Percentiles rank a stretch among this genome's conserved stretches.
Conservation (phyloP, 2,888 invertebrate species). For the Rhamnusium bicolor region DNA sequence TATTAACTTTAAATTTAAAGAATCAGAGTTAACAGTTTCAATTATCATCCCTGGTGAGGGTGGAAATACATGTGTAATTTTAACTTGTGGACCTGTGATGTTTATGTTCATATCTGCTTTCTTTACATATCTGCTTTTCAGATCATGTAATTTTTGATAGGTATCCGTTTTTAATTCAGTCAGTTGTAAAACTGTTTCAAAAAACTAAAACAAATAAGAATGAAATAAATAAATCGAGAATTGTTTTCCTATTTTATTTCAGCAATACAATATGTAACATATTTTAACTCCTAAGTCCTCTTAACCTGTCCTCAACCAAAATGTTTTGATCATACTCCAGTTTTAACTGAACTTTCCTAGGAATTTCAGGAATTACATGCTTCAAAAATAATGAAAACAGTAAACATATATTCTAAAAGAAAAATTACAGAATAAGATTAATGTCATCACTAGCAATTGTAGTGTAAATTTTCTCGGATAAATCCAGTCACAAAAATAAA, state of each 20-base stretch:
- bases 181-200: no score
- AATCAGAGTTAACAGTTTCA: no score
- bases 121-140: no score
- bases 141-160: no score
- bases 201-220: no score
- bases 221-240: neutral
- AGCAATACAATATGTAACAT: neutral
- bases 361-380: constrained; percentile 33
- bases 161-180: no score
- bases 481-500: neutral
- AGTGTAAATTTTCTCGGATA: no score
- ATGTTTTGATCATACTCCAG: constrained; percentile 33
- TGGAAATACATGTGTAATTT: no score
- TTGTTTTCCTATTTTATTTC: neutral
- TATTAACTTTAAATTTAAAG: no score
- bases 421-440: neutral
- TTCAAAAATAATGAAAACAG: constrained; percentile 33
- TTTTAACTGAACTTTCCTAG: constrained; percentile 37
- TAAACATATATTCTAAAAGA: constrained; percentile 34
- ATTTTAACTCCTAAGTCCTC: neutral
- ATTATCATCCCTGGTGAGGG: no score
- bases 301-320: constrained; percentile 37
- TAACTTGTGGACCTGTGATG: no score
- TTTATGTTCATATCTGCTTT: no score
- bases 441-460: neutral